A percentile compares a stretch with the other conserved stretches of the same genome.
phyloP scores from a whole-genome alignment of 2,797 vertebrate genomes.

The Anabacerthia variegaticeps region DNA sequence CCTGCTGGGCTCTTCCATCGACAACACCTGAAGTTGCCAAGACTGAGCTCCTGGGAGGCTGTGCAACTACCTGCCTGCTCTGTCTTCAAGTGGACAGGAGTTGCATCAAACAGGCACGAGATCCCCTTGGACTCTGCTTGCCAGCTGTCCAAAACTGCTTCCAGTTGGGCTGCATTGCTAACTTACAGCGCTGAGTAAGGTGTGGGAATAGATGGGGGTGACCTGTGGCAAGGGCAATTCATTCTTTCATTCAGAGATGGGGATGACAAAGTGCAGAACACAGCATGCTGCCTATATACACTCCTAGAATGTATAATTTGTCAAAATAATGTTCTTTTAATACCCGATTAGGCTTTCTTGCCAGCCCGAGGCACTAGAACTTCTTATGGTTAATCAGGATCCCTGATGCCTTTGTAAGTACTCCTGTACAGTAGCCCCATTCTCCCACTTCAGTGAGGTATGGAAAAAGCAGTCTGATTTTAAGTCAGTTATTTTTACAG shows the following conservation, averaged over 20 bases:
- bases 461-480: background rate
- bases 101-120: constrained; percentile 26
- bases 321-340: constrained; percentile 72
- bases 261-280: constrained; percentile 32
- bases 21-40: background rate
- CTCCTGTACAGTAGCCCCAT: background rate
- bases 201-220: constrained; percentile 23
- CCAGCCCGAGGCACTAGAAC: constrained; percentile 29
- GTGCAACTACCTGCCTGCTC: background rate
- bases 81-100: background rate
- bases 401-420: constrained; percentile 3
- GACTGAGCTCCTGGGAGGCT: background rate
- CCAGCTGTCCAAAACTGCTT: constrained; percentile 61
- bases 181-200: background rate
- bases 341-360: constrained; percentile 50
- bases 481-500: background rate
- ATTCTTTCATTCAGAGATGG: constrained; percentile 28
- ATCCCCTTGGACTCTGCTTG: background rate
- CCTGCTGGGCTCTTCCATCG: constrained; percentile 7
- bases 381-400: constrained; percentile 49
- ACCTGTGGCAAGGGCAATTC: constrained; percentile 48
- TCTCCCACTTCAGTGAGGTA: background rate
- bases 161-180: constrained; percentile 14
- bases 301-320: constrained; percentile 63
- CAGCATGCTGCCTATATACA: constrained; percentile 35